phyloP scores from a whole-genome alignment of 2,888 invertebrate species.

The Timema podura region DNA sequence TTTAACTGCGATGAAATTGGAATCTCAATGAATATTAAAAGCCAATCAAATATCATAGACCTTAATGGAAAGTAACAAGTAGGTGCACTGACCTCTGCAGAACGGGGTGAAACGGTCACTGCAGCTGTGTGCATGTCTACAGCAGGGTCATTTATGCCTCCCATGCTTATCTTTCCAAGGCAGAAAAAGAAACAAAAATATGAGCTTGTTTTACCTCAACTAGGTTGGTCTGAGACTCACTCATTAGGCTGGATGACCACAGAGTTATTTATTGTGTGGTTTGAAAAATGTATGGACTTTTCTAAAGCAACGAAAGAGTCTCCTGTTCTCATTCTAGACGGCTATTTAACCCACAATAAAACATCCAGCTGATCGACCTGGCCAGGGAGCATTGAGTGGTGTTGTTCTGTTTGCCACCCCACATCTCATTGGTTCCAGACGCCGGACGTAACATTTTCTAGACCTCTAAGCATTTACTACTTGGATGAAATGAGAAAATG shows the following conservation, averaged over 20 bases:
- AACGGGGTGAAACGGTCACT: not conserved
- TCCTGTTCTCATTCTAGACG: not conserved
- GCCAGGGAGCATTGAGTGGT: not conserved
- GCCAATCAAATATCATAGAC: not conserved
- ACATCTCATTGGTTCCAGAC: not conserved
- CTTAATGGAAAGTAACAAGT: not conserved
- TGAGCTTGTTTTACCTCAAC: no score
- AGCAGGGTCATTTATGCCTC: constrained; percentile 17
- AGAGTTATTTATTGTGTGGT: not conserved
- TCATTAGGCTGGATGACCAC: no score
- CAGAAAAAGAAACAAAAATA: no score
- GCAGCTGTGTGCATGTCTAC: not conserved
- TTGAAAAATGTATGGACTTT: not conserved
- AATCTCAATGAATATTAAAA: not conserved
- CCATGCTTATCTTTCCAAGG: constrained; percentile 17
- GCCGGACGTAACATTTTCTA: not conserved
- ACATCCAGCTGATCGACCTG: not conserved
- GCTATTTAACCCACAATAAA: not conserved
- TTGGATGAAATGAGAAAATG: not conserved
- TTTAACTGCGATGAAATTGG: not conserved
- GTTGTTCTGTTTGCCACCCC: not conserved
- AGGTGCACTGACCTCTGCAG: not conserved
- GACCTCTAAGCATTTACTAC: not conserved
- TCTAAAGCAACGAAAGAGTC: not conserved
- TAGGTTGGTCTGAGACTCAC: no score